phyloP scores from a whole-genome alignment of 1,140 invertebrate species.

The Physella acuta region DNA sequence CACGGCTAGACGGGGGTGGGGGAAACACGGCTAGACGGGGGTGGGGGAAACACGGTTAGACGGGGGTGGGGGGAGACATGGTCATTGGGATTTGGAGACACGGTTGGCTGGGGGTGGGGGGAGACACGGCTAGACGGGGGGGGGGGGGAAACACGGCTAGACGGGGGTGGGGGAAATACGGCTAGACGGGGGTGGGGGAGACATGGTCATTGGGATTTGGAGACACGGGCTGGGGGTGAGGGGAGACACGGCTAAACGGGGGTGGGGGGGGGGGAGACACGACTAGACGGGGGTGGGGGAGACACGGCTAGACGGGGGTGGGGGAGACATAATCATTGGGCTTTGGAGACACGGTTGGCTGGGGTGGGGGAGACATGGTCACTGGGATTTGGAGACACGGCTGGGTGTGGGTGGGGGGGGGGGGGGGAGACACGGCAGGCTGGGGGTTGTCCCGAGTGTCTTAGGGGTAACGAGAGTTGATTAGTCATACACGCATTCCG shows the following conservation, averaged over 20 bases:
- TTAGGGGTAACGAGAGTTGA: background rate
- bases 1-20: background rate
- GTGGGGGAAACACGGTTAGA: background rate
- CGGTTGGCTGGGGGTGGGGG: background rate
- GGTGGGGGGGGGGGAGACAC: background rate
- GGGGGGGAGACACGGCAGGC: background rate
- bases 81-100: background rate
- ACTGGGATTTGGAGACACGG: background rate
- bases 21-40: background rate
- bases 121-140: background rate
- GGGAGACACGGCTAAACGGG: background rate
- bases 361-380: background rate
- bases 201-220: no score
- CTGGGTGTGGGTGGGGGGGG: background rate
- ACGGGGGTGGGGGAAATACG: background rate
- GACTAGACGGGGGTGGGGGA: background rate
- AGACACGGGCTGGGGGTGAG: no score
- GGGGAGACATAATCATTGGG: background rate
- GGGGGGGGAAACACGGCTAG: conserved; percentile 1
- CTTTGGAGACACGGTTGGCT: background rate
- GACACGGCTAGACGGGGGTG: no score
- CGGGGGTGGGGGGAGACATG: background rate
- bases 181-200: background rate
- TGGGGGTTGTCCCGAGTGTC: background rate
- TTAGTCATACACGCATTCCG: no score